These are phyloP conservation scores for Danaus plexippus DNA, from an alignment of 1,140 invertebrate species.

Conservation along the genomic window DNA sequence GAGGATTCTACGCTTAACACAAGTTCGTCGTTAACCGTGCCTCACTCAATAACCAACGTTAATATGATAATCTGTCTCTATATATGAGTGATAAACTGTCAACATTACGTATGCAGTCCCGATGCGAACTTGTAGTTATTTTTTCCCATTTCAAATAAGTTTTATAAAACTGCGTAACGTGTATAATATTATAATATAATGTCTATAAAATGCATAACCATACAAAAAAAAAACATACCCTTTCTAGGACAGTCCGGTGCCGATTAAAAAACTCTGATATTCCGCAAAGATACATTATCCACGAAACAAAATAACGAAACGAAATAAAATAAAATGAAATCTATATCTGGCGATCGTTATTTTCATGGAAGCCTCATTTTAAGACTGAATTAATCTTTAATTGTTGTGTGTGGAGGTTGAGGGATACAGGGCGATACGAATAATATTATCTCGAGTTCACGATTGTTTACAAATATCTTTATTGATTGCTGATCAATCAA, in stretches of 20 bases:
- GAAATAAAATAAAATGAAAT: background rate
- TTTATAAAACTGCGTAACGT: no score
- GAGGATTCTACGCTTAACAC: no score
- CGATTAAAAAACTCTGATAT: constrained; percentile 48
- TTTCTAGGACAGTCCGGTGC: constrained; percentile 31
- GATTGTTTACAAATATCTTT: no score
- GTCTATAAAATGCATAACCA: background rate
- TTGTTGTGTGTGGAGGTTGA: constrained; percentile 26
- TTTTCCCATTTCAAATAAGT: no score
- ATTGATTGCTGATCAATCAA: no score
- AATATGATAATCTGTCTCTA: no score
- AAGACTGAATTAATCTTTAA: constrained; percentile 5
- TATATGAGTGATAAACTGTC: no score
- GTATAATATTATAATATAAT: no score
- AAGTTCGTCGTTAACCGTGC: no score
- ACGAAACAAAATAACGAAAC: constrained; percentile 11
- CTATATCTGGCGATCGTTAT: constrained; percentile 7
- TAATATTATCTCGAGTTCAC: background rate
- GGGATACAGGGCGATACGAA: constrained; percentile 16
- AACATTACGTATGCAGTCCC: no score
- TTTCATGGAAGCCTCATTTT: constrained; percentile 8
- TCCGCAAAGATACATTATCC: constrained; percentile 49
- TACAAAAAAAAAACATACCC: constrained; percentile 30
- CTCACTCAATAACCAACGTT: no score
- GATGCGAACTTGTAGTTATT: no score